Conservation (phyloP, 2,113 vertebrate species). For the Oryzias javanicus region DNA sequence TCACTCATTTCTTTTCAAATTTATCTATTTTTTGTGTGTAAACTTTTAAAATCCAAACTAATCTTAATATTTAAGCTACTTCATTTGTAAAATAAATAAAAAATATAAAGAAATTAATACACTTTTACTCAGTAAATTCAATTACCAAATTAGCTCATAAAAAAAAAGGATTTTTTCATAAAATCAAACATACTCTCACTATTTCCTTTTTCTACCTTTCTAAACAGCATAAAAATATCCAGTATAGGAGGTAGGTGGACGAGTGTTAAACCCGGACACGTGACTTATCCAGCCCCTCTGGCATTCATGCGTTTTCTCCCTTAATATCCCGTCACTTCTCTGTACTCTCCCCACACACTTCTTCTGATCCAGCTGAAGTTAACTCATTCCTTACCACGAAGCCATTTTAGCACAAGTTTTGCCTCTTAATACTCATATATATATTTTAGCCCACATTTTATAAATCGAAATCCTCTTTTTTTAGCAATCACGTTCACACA, state of each 20-base stretch:
- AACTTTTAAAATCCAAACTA: too few relatives aligned
- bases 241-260: conserved; percentile 53
- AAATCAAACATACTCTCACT: conserved; percentile 26
- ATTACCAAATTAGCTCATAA: too few relatives aligned
- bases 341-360: conserved; percentile 53
- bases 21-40: too few relatives aligned
- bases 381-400: conserved; percentile 63
- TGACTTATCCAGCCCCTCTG: conserved; percentile 56
- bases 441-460: too few relatives aligned
- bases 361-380: conserved; percentile 58
- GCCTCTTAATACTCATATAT: not conserved
- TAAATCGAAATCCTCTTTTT: too few relatives aligned
- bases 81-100: too few relatives aligned
- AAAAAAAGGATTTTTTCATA: too few relatives aligned
- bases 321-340: conserved; percentile 73
- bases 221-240: conserved; percentile 52
- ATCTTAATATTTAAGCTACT: too few relatives aligned
- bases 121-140: too few relatives aligned
- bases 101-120: too few relatives aligned
- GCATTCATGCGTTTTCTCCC: conserved; percentile 61
- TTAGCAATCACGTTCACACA: too few relatives aligned
- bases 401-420: not conserved
- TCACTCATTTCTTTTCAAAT: too few relatives aligned
- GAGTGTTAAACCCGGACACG: conserved; percentile 63
- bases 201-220: conserved; percentile 48